A percentile compares a stretch with the other conserved stretches of the same genome.
Conservation (phyloP, 1,140 invertebrate genomes). For the Drosophila carrolli region DNA sequence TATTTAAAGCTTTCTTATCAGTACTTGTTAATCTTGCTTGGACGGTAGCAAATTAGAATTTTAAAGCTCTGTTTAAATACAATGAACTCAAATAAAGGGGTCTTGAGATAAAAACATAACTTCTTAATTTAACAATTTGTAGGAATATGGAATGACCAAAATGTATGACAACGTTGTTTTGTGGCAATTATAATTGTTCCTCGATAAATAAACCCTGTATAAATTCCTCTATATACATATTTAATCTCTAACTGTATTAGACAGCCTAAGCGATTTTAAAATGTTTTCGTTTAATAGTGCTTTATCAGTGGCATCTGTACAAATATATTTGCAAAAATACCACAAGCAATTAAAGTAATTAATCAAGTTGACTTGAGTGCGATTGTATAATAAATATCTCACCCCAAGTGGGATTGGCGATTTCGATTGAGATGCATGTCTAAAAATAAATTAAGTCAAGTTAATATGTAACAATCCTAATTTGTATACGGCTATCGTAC, state of each 20-base stretch:
- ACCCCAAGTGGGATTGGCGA: constrained; percentile 9
- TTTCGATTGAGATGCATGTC: constrained; percentile 3
- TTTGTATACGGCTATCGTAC: constrained; percentile 12
- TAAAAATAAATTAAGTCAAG: neutral
- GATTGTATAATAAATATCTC: constrained; percentile 6
- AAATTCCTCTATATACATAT: too few relatives aligned
- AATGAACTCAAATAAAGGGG: too few relatives aligned
- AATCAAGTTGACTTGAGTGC: constrained; percentile 16
- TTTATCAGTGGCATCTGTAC: constrained; percentile 12
- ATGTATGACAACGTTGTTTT: too few relatives aligned
- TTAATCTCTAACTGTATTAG: neutral
- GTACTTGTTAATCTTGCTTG: neutral
- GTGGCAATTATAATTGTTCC: too few relatives aligned
- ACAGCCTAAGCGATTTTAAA: neutral
- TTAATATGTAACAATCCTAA: neutral
- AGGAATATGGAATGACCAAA: too few relatives aligned
- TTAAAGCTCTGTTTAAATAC: neutral
- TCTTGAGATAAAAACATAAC: neutral
- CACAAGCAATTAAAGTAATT: constrained; percentile 21
- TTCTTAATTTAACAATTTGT: too few relatives aligned
- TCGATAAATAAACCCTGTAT: too few relatives aligned
- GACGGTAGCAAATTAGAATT: too few relatives aligned
- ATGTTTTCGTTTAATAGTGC: neutral
- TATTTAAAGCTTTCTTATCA: neutral
- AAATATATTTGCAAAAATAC: neutral